These are phyloP conservation scores for Mythimna pallens DNA, from an alignment of 2,888 invertebrate genomes.

Conservation along the genomic window DNA sequence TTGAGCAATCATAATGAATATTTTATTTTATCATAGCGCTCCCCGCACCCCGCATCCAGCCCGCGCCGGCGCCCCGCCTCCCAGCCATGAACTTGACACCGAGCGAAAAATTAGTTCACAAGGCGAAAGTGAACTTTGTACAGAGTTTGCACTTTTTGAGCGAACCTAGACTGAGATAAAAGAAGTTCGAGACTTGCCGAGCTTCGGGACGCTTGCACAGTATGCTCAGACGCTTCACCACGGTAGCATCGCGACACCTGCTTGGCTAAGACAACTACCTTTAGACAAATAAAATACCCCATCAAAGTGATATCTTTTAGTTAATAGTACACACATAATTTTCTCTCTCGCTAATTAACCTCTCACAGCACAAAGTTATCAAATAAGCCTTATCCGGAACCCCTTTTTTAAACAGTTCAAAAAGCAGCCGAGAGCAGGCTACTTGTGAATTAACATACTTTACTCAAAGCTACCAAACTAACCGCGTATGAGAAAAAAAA, in stretches of 20 bases:
- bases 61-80: conserved; percentile 60
- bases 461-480: conserved; percentile 89
- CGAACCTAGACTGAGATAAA: conserved; percentile 88
- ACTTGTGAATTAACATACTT: conserved; percentile 89
- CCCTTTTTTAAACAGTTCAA: conserved; percentile 80
- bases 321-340: conserved; percentile 50
- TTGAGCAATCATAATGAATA: conserved; percentile 90
- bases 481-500: conserved; percentile 84
- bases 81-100: conserved; percentile 90
- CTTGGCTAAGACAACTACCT: conserved; percentile 29
- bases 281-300: conserved; percentile 20
- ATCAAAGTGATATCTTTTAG: conserved; percentile 39
- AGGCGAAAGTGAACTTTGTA: conserved; percentile 90
- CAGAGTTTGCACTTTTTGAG: conserved; percentile 89
- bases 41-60: conserved; percentile 64
- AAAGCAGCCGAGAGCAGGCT: conserved; percentile 78
- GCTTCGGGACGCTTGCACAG: conserved; percentile 58
- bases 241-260: conserved; percentile 33
- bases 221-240: not conserved
- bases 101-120: conserved; percentile 90
- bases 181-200: conserved; percentile 78
- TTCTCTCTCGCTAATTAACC: conserved; percentile 74
- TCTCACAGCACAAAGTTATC: conserved; percentile 68
- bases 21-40: conserved; percentile 89
- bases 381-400: conserved; percentile 70